Percentiles rank a stretch among this genome's conserved stretches.
Conservation (phyloP, 2,113 vertebrate genomes). For the Petroica traversi region DNA sequence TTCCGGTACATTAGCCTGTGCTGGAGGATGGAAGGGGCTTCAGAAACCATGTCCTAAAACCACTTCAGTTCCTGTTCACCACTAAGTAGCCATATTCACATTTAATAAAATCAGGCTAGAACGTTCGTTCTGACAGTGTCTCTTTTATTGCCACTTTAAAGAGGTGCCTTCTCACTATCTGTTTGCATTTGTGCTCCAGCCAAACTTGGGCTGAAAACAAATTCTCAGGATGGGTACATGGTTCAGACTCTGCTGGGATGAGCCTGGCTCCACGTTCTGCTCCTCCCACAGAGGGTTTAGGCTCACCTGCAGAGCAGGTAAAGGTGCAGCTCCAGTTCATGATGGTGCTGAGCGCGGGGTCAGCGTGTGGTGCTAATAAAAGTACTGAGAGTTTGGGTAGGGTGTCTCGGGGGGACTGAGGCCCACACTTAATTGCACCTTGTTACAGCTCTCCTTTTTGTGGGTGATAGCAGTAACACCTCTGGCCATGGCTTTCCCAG, state of each 20-base stretch:
- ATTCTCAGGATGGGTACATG: neutral
- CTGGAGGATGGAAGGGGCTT: neutral
- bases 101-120: neutral
- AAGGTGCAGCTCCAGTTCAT: neutral
- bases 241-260: neutral
- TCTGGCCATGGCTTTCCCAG: neutral
- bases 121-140: neutral
- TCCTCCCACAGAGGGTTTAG: fast-evolving
- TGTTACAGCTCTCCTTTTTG: neutral
- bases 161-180: neutral
- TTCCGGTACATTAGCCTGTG: neutral
- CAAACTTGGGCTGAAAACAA: neutral
- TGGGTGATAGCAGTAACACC: neutral
- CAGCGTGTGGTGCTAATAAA: neutral
- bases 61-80: neutral
- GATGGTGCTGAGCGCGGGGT: neutral
- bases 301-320: neutral
- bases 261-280: neutral
- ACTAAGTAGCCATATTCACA: neutral
- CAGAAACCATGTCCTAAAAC: neutral
- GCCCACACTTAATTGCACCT: fast-evolving
- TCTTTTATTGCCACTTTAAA: neutral
- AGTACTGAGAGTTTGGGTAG: neutral
- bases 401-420: neutral
- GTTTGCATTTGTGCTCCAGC: neutral